Conservation (phyloP, 2,888 invertebrate genomes). For the Perdita meconis region DNA sequence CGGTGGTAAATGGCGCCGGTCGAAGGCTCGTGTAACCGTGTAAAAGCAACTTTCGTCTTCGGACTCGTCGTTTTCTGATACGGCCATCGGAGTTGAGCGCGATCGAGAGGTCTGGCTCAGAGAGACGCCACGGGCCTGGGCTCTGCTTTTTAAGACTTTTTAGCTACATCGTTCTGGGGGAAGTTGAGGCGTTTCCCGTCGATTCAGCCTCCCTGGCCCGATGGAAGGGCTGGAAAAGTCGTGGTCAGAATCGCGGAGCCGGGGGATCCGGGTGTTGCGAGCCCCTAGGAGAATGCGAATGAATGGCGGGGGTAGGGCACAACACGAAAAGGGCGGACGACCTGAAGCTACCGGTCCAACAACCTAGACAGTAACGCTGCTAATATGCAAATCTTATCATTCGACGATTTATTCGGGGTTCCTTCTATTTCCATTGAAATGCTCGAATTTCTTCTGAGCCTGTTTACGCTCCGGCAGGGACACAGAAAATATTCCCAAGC, state of each 20-base stretch:
- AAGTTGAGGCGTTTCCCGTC: slow-evolving; percentile 57
- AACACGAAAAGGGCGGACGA: slow-evolving; percentile 77
- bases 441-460: neutral
- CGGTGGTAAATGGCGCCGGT: neutral
- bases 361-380: slow-evolving; percentile 72
- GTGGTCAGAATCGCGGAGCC: slow-evolving; percentile 66
- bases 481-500: no score
- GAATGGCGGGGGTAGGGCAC: slow-evolving; percentile 70
- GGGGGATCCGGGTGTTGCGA: slow-evolving; percentile 58
- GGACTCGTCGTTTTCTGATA: slow-evolving; percentile 53
- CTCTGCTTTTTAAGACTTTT: slow-evolving; percentile 61
- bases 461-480: neutral
- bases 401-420: slow-evolving; percentile 65
- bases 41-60: slow-evolving; percentile 40
- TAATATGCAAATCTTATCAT: slow-evolving; percentile 79
- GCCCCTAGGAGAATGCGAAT: slow-evolving; percentile 69
- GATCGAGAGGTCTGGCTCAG: slow-evolving; percentile 28
- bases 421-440: slow-evolving; percentile 42
- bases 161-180: slow-evolving; percentile 33
- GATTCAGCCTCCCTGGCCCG: slow-evolving; percentile 46
- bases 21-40: slow-evolving; percentile 39
- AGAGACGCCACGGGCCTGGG: neutral
- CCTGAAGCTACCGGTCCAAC: slow-evolving; percentile 42
- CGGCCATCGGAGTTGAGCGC: slow-evolving; percentile 36
- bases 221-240: slow-evolving; percentile 67